Percentiles rank a stretch among this genome's conserved stretches.
phyloP scores from a whole-genome alignment of 2,113 vertebrate species.

The Anser brachyrhynchus region DNA sequence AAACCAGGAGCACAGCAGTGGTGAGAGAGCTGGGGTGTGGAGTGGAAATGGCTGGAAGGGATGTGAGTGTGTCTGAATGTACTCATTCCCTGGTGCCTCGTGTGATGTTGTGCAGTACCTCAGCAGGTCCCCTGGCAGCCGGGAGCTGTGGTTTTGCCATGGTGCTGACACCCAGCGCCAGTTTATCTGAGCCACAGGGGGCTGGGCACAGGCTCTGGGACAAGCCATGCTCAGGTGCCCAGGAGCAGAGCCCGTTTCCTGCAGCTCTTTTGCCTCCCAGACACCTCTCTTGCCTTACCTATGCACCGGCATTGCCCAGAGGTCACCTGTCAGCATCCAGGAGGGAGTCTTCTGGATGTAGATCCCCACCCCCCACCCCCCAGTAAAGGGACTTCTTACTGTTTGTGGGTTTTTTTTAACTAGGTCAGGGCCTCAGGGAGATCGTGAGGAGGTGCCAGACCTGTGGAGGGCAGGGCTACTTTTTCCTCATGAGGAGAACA shows the following conservation, averaged over 20 bases:
- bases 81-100: neutral
- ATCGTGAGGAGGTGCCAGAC: neutral
- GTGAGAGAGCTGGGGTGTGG: neutral
- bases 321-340: neutral
- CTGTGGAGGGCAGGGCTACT: neutral
- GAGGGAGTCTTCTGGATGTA: no score
- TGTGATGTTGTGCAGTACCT: neutral
- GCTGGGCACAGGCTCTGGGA: neutral
- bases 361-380: no score
- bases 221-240: neutral
- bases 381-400: neutral
- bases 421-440: neutral
- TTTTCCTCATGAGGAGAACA: neutral
- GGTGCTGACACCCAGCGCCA: neutral
- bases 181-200: neutral
- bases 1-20: neutral
- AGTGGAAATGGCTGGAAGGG: neutral
- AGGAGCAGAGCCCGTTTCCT: neutral
- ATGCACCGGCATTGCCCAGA: neutral
- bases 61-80: neutral
- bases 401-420: neutral
- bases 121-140: neutral
- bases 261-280: neutral
- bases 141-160: neutral
- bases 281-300: neutral